A percentile compares a stretch with the other conserved stretches of the same genome.
Evolutionary conservation across 2,888 invertebrate species (phyloP).

Genomic region (Gandaritis pyraliata): DNA sequence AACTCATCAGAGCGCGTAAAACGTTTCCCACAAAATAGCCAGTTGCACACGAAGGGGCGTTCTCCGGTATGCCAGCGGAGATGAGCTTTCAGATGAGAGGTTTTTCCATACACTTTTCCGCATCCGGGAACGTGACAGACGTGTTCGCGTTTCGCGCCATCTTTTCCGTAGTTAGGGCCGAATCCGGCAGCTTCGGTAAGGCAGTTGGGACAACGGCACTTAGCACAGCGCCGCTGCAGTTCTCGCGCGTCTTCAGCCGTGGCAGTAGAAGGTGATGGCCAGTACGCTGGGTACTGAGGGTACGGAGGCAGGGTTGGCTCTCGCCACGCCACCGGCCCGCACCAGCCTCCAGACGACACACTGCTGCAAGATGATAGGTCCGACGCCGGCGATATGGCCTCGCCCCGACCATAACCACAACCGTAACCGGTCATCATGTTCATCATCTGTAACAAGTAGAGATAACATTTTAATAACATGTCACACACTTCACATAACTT

Average conservation of each 20-base stretch:
- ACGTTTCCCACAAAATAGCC: constrained; percentile 94
- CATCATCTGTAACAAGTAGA: constrained; percentile 71
- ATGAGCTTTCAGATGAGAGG: constrained; percentile 96
- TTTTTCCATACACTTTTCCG: constrained; percentile 95
- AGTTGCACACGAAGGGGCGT: constrained; percentile 94
- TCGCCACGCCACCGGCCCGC: constrained; percentile 71
- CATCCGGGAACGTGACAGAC: constrained; percentile 95
- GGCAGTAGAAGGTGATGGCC: constrained; percentile 73
- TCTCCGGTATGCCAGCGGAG: constrained; percentile 97
- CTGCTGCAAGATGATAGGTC: constrained; percentile 77
- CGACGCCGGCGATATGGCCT: constrained; percentile 78
- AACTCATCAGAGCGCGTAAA: constrained; percentile 97
- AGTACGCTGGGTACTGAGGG: constrained; percentile 79
- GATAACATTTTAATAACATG: constrained; percentile 21
- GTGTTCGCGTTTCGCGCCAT: constrained; percentile 91
- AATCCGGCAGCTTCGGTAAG: constrained; percentile 91
- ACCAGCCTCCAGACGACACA: constrained; percentile 72
- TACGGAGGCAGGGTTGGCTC: constrained; percentile 65
- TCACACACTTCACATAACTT: constrained; percentile 1
- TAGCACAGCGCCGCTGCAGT: constrained; percentile 88
- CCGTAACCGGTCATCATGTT: constrained; percentile 75
- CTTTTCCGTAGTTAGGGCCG: constrained; percentile 89
- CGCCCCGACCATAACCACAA: constrained; percentile 79
- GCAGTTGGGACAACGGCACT: constrained; percentile 93
- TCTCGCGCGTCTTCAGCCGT: constrained; percentile 77